Conservation (phyloP, 2,888 invertebrate species). For the Callyntrura guangdongensis region DNA sequence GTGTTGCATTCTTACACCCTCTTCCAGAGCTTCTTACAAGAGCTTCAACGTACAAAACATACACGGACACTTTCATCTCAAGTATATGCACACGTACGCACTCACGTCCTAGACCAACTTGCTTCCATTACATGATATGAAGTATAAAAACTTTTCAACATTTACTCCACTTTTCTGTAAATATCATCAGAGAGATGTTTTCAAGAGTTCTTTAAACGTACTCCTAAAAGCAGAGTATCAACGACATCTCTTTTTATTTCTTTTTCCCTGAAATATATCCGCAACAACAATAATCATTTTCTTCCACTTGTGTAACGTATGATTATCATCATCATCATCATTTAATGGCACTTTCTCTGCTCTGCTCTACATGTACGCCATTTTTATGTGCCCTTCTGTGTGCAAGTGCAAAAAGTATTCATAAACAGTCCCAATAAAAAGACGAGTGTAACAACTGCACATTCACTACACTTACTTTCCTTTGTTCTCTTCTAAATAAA, state of each 20-base stretch:
- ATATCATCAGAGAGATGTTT: conserved; percentile 30
- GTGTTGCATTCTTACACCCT: not conserved
- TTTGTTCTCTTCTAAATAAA: not conserved
- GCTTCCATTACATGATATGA: too few species aligned
- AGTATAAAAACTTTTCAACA: not conserved
- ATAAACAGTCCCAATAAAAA: not conserved
- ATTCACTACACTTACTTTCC: not conserved
- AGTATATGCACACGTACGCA: not conserved
- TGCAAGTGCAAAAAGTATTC: not conserved
- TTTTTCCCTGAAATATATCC: not conserved
- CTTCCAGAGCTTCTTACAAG: too few species aligned
- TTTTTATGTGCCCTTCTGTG: not conserved
- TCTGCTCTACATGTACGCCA: not conserved
- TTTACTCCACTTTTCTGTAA: conserved; percentile 1
- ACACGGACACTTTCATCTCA: not conserved
- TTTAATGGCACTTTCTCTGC: too few species aligned
- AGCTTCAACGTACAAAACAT: not conserved
- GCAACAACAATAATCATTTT: not conserved
- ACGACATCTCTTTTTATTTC: not conserved
- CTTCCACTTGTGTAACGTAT: not conserved
- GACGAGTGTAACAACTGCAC: not conserved
- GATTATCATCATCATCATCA: not conserved
- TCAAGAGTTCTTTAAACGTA: not conserved
- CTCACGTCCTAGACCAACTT: too few species aligned
- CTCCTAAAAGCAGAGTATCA: not conserved